Percentiles rank a stretch among this genome's conserved stretches.
phyloP scores from a whole-genome alignment of 1,140 invertebrate species.

The Nylanderia fulva region DNA sequence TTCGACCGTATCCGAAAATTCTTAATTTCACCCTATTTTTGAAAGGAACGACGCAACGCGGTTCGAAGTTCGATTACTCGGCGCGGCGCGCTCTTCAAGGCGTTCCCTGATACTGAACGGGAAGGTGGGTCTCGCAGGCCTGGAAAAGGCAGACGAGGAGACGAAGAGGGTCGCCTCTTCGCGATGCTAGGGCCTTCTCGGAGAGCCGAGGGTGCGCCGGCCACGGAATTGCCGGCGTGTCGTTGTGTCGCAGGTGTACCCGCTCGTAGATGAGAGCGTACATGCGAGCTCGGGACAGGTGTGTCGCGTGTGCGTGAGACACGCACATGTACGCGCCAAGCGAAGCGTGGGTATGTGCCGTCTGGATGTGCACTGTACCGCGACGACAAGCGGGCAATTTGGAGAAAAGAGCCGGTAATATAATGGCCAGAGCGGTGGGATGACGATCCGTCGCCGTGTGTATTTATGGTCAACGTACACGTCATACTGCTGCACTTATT shows the following conservation, averaged over 20 bases:
- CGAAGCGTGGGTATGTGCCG: constrained; percentile 60
- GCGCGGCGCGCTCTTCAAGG: constrained; percentile 65
- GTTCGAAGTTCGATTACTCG: constrained; percentile 35
- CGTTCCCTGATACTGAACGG: constrained; percentile 73
- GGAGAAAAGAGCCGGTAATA: constrained; percentile 40
- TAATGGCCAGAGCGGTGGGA: background rate
- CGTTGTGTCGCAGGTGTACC: constrained; percentile 71
- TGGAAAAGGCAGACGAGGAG: constrained; percentile 76
- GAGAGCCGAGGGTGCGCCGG: constrained; percentile 79
- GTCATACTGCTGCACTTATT: constrained; percentile 36
- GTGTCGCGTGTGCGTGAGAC: constrained; percentile 49
- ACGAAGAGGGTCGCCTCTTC: constrained; percentile 73
- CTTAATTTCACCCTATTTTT: no score
- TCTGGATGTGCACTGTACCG: constrained; percentile 56
- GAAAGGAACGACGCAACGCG: background rate
- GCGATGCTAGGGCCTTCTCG: constrained; percentile 74
- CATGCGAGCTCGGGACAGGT: constrained; percentile 55
- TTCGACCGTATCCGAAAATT: background rate
- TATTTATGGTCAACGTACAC: constrained; percentile 34
- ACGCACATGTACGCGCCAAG: constrained; percentile 26
- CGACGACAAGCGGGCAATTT: constrained; percentile 62
- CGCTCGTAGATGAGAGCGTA: constrained; percentile 36
- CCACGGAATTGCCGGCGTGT: constrained; percentile 62
- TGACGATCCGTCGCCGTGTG: constrained; percentile 47
- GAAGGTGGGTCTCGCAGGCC: constrained; percentile 68